These are phyloP conservation scores for Calliphora vicina DNA, from an alignment of 1,140 invertebrate genomes.

Conservation along the genomic window DNA sequence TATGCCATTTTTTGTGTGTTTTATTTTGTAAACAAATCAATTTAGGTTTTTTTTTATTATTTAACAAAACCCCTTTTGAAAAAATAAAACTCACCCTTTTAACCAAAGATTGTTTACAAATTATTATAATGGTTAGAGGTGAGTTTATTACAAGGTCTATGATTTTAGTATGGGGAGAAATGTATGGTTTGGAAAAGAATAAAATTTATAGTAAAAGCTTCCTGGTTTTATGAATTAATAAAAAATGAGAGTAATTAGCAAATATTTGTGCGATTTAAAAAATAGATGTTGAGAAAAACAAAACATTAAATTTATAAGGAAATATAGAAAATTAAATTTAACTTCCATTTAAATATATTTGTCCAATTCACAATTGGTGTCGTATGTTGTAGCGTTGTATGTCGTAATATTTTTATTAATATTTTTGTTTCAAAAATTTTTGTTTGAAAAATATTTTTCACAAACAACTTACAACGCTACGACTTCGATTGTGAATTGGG, in stretches of 20 bases:
- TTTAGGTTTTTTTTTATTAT: not conserved
- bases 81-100: not conserved
- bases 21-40: constrained; percentile 6
- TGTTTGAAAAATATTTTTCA: too few species aligned
- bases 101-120: not conserved
- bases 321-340: too few species aligned
- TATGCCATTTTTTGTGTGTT: not conserved
- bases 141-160: not conserved
- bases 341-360: too few species aligned
- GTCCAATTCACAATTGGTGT: too few species aligned
- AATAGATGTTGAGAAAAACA: too few species aligned
- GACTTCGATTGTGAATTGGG: too few species aligned
- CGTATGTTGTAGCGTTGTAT: too few species aligned
- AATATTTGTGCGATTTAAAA: too few species aligned
- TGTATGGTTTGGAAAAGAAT: not conserved
- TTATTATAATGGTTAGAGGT: not conserved
- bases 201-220: not conserved
- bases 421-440: too few species aligned
- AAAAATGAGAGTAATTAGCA: not conserved
- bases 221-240: not conserved
- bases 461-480: too few species aligned
- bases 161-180: not conserved
- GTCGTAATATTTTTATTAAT: too few species aligned
- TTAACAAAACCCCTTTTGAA: not conserved
- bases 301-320: too few species aligned